These are phyloP conservation scores for Eurypyga helias DNA, from an alignment of 2,113 vertebrate species.

Conservation along the genomic window DNA sequence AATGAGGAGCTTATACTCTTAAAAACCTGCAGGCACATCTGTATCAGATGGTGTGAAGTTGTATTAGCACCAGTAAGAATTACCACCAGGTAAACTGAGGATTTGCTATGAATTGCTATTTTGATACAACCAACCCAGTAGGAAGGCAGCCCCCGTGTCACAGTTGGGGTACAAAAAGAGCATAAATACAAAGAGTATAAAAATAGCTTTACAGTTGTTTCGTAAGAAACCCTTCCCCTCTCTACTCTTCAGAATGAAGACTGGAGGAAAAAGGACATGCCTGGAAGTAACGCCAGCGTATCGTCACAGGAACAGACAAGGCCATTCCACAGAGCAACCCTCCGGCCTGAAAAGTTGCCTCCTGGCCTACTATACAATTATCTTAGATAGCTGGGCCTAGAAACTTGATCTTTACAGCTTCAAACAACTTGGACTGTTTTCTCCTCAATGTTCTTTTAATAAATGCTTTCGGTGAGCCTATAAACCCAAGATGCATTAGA, in stretches of 20 bases:
- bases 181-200: too few relatives aligned
- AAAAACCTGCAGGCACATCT: neutral
- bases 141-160: neutral
- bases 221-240: neutral
- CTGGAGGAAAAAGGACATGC: neutral
- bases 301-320: neutral
- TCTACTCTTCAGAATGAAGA: neutral
- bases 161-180: neutral
- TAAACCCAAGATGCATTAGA: accelerated
- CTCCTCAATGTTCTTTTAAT: neutral
- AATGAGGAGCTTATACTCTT: neutral
- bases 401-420: neutral
- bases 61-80: neutral
- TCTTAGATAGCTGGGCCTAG: neutral
- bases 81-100: neutral
- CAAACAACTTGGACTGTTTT: neutral
- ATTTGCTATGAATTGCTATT: neutral
- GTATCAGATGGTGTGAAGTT: neutral
- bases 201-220: neutral
- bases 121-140: neutral
- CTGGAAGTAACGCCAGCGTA: neutral
- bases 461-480: accelerated
- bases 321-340: neutral
- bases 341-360: neutral
- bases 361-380: neutral